Base-by-base conservation (phyloP, 2,113 vertebrate species). In the Hydrolagus affinis region DNA sequence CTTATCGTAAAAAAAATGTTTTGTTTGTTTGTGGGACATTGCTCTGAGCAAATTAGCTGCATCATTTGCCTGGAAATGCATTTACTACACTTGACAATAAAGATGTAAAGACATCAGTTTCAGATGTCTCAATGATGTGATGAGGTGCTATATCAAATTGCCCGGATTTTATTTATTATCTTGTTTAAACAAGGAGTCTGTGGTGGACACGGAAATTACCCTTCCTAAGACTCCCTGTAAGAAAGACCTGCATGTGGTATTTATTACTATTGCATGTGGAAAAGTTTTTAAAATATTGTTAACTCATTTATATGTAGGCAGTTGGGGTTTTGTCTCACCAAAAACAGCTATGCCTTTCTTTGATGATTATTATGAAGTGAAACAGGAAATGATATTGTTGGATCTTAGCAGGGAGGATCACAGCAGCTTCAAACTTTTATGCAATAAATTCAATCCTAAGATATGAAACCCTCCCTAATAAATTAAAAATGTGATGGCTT, bases 381-480 rank as follows among this genome's bases (percentile, higher is more conserved):
- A 90, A 90, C 89, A 89, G 91, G 91, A 92, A 92, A 89, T 87
- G 86, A 30, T 86, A 87, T 87, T 89, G 87, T 90, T 89, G 89
- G 87, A 88, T 90, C 91, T 86, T 90, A 90, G 91, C 90, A 87
- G 89, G 92, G 89, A 70, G 85, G 89, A 92, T 91, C 92, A 91
- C 92, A 90, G 89, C 87, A 88, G 88, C 89, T 91, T 93, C 92
- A 91, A 92, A 93, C 92, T 88, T 90, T 88, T 90, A 92, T 92
- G 90, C 90, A 93, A 95, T 93, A 94, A 94, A 90, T 88, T 87
- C 89, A 92, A 91, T 88, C 89, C 90, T 90, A 86, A 90, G 90
- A 89, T 92, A 92, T 93, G 94, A 96, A 93, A 92, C 94, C 91
- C 93, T 86, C 30, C 8, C 23, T 17, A 80, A 80, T 80, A 60